A percentile compares a stretch with the other conserved stretches of the same genome.
Evolutionary conservation across 2,888 invertebrate species (phyloP).

Genomic region (Napeogenes inachia): DNA sequence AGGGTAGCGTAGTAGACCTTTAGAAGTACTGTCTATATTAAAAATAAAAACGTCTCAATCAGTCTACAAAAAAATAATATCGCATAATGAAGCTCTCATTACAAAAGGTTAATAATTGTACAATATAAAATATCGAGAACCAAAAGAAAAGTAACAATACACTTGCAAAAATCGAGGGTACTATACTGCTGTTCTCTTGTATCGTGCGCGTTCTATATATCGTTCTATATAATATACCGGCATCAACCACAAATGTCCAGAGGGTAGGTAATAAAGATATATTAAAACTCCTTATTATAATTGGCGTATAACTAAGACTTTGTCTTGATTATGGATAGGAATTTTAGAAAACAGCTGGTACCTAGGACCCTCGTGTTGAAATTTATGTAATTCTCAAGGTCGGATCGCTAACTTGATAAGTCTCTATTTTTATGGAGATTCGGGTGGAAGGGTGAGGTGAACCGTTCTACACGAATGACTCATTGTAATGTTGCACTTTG

Average conservation of each 20-base stretch:
- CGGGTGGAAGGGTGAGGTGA: slow-evolving; percentile 24
- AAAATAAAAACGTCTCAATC: neutral
- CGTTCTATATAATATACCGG: neutral
- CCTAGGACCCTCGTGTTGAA: slow-evolving; percentile 20
- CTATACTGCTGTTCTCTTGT: neutral
- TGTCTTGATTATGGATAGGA: slow-evolving; percentile 20
- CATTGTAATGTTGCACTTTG: slow-evolving; percentile 27
- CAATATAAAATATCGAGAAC: neutral
- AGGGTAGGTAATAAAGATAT: slow-evolving; percentile 3
- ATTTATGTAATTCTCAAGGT: slow-evolving; percentile 34
- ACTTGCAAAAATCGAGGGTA: neutral
- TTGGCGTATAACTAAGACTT: slow-evolving; percentile 27
- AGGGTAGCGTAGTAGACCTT: too few relatives aligned
- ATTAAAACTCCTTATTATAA: slow-evolving; percentile 29
- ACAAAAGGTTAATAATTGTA: neutral
- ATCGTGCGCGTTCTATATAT: neutral
- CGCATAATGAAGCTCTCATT: neutral
- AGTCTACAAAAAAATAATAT: neutral
- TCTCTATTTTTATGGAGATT: slow-evolving; percentile 27
- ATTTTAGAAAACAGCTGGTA: slow-evolving; percentile 27
- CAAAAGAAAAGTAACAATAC: slow-evolving; percentile 2
- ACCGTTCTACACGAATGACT: slow-evolving; percentile 32
- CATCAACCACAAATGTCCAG: too few relatives aligned
- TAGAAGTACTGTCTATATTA: neutral
- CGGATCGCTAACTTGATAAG: slow-evolving; percentile 22